Evolutionary conservation across 2,888 invertebrate species (phyloP).

Genomic region (Trilocha varians): DNA sequence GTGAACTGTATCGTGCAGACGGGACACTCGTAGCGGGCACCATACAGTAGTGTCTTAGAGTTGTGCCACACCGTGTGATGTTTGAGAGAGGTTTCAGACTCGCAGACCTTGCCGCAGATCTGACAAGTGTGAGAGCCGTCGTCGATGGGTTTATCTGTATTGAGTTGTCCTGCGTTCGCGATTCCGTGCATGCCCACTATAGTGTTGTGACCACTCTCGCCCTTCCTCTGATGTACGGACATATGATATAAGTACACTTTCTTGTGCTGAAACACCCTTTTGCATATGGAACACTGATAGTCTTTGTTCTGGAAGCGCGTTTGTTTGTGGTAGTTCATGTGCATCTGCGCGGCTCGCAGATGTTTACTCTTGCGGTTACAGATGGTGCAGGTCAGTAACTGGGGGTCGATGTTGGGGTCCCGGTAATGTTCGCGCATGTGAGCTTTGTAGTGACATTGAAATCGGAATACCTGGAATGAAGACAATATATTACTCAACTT

Average conservation of each 20-base stretch:
- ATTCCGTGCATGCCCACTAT: slow-evolving; percentile 29
- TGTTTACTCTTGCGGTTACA: slow-evolving; percentile 62
- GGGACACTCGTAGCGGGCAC: slow-evolving; percentile 57
- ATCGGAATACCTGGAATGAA: slow-evolving; percentile 58
- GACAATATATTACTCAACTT: not conserved
- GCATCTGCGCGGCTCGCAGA: slow-evolving; percentile 58
- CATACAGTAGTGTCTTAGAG: slow-evolving; percentile 53
- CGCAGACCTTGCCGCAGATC: slow-evolving; percentile 60
- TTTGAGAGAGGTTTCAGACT: slow-evolving; percentile 54
- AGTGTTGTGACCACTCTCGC: slow-evolving; percentile 51
- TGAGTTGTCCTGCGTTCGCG: slow-evolving; percentile 14
- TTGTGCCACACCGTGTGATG: slow-evolving; percentile 60
- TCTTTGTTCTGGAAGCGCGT: slow-evolving; percentile 62
- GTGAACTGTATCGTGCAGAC: slow-evolving; percentile 62
- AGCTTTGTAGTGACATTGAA: slow-evolving; percentile 56
- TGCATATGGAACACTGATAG: slow-evolving; percentile 66
- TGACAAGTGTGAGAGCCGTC: slow-evolving; percentile 55
- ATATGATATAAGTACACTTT: slow-evolving; percentile 63
- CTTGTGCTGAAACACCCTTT: slow-evolving; percentile 53
- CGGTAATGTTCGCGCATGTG: slow-evolving; percentile 62
- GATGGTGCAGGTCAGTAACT: slow-evolving; percentile 50
- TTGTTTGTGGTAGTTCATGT: slow-evolving; percentile 65
- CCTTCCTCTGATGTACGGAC: slow-evolving; percentile 61
- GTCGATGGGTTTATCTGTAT: slow-evolving; percentile 22
- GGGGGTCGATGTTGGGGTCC: slow-evolving; percentile 53